Evolutionary conservation across 2,797 vertebrate genomes (phyloP).

Genomic region (Galagoides demidoff): DNA sequence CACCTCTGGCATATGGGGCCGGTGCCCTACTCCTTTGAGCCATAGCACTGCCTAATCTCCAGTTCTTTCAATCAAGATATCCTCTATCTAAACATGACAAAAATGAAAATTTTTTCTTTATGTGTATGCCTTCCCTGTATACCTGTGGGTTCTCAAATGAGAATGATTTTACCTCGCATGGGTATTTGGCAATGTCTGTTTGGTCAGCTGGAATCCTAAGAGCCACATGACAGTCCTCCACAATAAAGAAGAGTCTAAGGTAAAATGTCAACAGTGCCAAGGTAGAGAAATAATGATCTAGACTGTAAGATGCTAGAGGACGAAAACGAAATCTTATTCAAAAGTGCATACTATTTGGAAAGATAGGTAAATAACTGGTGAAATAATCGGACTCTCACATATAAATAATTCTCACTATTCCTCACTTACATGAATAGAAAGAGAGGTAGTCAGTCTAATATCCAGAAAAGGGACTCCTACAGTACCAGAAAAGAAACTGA

Average conservation of each 20-base stretch:
- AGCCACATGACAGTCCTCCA: not conserved
- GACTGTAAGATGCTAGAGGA: not conserved
- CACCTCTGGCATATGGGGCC: too few relatives aligned
- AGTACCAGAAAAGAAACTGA: conserved; percentile 4
- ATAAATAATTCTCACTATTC: not conserved
- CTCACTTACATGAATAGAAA: not conserved
- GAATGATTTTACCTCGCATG: not conserved
- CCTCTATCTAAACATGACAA: not conserved
- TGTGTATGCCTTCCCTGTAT: not conserved
- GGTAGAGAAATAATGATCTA: not conserved
- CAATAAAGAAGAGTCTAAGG: not conserved
- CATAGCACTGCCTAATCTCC: not conserved
- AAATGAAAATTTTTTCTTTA: not conserved
- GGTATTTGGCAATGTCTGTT: not conserved
- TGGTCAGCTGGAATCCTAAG: not conserved
- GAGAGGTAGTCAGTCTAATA: not conserved
- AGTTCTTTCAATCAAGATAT: conserved; percentile 5
- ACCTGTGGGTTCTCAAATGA: not conserved
- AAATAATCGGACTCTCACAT: conserved; percentile 25
- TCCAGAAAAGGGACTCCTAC: not conserved
- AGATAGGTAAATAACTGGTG: not conserved
- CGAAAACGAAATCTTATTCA: not conserved
- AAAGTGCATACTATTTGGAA: not conserved
- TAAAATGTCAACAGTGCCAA: not conserved
- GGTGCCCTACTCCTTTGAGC: too few relatives aligned